Conservation (phyloP, 1,140 invertebrate genomes). For the Branchinecta lindahli region DNA sequence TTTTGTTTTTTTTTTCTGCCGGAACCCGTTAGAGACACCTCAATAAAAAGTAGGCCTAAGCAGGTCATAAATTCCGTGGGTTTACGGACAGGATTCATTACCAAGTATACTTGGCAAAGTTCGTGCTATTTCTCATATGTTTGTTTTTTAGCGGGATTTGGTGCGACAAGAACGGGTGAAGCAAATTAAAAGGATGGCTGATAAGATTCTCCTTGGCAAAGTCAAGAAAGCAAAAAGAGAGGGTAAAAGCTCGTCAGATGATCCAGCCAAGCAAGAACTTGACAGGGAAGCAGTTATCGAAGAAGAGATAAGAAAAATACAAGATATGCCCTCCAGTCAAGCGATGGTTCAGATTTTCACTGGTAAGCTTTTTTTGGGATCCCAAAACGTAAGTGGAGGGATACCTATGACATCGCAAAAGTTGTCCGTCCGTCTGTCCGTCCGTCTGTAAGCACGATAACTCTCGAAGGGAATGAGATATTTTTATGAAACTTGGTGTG, state of each 20-base stretch:
- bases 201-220: neutral
- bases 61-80: no score
- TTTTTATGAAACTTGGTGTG: no score
- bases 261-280: neutral
- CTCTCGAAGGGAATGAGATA: no score
- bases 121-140: neutral
- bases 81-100: no score
- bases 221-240: neutral
- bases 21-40: no score
- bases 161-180: neutral
- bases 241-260: neutral
- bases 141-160: neutral
- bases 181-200: neutral
- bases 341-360: conserved; percentile 31
- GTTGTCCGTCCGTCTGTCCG: no score
- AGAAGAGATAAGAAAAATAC: conserved; percentile 23
- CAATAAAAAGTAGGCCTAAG: no score
- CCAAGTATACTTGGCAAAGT: no score
- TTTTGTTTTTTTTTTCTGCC: no score
- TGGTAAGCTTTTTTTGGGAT: conserved; percentile 15
- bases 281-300: conserved; percentile 23
- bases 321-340: conserved; percentile 24
- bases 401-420: no score
- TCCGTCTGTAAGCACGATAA: no score
- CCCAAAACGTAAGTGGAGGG: no score